Base-by-base conservation (phyloP, 2,797 vertebrate genomes). In the Kryptolebias ocellatus region DNA sequence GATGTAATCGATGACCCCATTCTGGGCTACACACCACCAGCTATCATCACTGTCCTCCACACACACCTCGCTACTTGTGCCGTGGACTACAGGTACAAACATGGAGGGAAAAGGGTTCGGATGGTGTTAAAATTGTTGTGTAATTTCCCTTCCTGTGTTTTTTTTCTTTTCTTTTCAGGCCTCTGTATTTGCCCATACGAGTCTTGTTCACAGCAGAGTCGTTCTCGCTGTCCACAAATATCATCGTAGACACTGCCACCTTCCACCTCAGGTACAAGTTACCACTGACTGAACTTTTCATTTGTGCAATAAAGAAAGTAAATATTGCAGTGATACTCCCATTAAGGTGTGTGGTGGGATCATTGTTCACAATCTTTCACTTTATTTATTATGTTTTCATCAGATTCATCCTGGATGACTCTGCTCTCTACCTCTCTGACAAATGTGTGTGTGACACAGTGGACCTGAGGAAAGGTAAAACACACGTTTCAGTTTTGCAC, bases 381-480 rank as follows among this genome's bases (percentile, higher is more conserved):
- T 71, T 34, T 54, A 53, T 66, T 18, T 79, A 7, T 69, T 51
- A 1, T 63, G 4, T 54, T 58, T 18, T 51, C 10, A 2, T 53
- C 84, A 98, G 96, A 93, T 97, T 98, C 84, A 98, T 98, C 88
- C 88, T 97, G 50, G 96, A 98, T 50, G 95, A 98, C 87, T 97
- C 96, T 0, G 96, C 96, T 15, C 92, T 98, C 85, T 97, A 96
- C 91, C 94, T 98, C 90, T 97, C 95, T 0, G 95, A 96, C 83
- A 97, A 96, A 93, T 96, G 95, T 91, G 95, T 96, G 73, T 86
- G 79, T 28, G 95, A 96, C 68, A 86, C 87, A 0, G 94, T 95
- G 60, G 96, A 97, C 85, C 85, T 97, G 79, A 94, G 94, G 81
- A 95, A 92, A 95, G 96, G 96, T 97, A 82, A 79, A 72, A 61